Percentiles rank a stretch among this genome's conserved stretches.
These are phyloP conservation scores for Crocuta crocuta DNA, from an alignment of 2,113 vertebrate species.

Conservation along the genomic window DNA sequence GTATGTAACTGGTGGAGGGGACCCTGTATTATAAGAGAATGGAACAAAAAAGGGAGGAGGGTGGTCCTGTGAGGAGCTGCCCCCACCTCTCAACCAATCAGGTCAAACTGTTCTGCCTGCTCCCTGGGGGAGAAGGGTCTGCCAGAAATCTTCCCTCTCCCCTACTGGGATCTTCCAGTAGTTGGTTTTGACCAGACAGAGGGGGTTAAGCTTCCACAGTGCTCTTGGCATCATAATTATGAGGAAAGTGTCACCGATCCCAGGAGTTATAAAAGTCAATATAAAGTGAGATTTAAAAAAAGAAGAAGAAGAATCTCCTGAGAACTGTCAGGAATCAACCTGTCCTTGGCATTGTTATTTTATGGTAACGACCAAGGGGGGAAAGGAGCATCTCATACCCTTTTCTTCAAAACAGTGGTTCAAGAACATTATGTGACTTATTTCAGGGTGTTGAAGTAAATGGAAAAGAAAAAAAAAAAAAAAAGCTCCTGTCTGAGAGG, in stretches of 20 bases:
- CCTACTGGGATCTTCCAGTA: neutral
- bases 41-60: neutral
- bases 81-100: neutral
- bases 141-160: neutral
- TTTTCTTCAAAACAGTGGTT: conserved; percentile 19
- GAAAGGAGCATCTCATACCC: neutral
- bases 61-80: too few relatives aligned
- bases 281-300: neutral
- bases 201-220: neutral
- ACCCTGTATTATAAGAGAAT: neutral
- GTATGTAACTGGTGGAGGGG: neutral
- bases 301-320: neutral
- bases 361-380: neutral
- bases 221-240: neutral
- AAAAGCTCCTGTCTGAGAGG: neutral
- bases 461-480: neutral
- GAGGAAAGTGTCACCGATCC: neutral
- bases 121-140: neutral
- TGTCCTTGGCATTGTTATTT: conserved; percentile 36
- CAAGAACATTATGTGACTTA: neutral
- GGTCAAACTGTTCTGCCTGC: neutral
- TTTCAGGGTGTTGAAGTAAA: conserved; percentile 5
- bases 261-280: neutral
- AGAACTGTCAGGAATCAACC: neutral
- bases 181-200: neutral